Conservation (phyloP, 2,888 invertebrate genomes). For the Gymnosoma rotundatum region DNA sequence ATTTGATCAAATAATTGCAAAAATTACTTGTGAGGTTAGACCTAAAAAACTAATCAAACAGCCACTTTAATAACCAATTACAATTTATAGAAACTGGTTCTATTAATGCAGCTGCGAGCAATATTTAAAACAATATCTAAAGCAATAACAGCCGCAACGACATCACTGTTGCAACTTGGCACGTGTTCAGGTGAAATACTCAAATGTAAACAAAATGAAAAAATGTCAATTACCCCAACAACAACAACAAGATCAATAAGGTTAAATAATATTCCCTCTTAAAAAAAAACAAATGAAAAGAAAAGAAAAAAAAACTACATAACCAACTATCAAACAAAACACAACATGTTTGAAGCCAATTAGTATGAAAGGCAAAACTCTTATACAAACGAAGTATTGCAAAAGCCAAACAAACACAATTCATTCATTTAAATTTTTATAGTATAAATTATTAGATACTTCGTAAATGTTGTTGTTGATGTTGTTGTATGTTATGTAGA, state of each 20-base stretch:
- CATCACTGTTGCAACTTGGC: constrained; percentile 51
- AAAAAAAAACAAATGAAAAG: too few relatives aligned
- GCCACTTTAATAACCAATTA: too few relatives aligned
- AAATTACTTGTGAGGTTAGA: too few relatives aligned
- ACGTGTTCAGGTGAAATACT: constrained; percentile 49
- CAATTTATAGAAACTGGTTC: too few relatives aligned
- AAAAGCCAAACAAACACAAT: constrained; percentile 28
- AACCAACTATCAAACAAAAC: constrained; percentile 41
- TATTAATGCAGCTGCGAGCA: too few relatives aligned
- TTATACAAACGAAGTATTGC: constrained; percentile 39
- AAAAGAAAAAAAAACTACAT: too few relatives aligned
- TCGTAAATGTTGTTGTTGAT: constrained; percentile 13
- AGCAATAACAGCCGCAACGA: background rate
- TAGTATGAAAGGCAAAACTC: constrained; percentile 38
- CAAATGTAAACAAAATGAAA: constrained; percentile 51
- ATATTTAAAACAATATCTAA: too few relatives aligned
- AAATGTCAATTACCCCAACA: constrained; percentile 1
- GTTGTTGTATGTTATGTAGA: constrained; percentile 30
- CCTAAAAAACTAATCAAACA: too few relatives aligned
- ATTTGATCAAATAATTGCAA: too few relatives aligned
- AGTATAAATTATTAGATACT: constrained; percentile 40
- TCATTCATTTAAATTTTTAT: constrained; percentile 34
- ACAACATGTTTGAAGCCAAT: constrained; percentile 55
- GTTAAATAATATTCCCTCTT: too few relatives aligned
- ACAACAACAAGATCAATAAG: constrained; percentile 16